A percentile compares a stretch with the other conserved stretches of the same genome.
These are phyloP conservation scores for Alviniconcha strummeri DNA, from an alignment of 2,888 invertebrate species.

Conservation along the genomic window DNA sequence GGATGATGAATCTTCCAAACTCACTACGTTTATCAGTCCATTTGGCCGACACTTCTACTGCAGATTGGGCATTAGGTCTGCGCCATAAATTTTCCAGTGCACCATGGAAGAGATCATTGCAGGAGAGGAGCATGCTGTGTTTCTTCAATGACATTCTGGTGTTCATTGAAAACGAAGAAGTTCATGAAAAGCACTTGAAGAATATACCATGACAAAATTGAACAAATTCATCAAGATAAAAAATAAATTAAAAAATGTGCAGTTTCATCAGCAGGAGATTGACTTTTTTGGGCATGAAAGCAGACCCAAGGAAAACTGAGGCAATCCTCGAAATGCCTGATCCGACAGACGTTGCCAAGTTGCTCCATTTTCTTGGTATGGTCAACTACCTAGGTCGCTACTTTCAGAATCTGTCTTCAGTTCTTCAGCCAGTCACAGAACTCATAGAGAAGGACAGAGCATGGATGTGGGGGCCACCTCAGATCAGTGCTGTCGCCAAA, in stretches of 20 bases:
- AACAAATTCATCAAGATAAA: background rate
- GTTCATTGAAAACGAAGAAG: background rate
- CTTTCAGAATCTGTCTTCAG: background rate
- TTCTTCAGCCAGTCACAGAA: background rate
- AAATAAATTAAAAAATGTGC: background rate
- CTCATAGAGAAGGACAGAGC: background rate
- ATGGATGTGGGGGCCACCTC: background rate
- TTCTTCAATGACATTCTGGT: conserved; percentile 28
- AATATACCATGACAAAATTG: background rate
- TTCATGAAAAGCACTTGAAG: conserved; percentile 12
- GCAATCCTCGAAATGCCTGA: conserved; percentile 4
- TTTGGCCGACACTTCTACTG: background rate
- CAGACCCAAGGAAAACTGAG: background rate
- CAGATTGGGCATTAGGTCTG: conserved; percentile 2
- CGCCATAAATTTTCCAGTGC: conserved; percentile 16
- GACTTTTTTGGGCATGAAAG: background rate
- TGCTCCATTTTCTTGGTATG: background rate
- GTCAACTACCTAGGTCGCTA: background rate
- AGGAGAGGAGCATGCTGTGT: background rate
- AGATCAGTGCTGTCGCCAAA: background rate
- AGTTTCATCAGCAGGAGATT: background rate
- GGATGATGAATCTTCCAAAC: background rate
- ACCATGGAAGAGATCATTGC: background rate
- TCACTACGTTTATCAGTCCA: conserved; percentile 28
- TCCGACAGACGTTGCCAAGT: background rate